These are phyloP conservation scores for Drosophila multiciliata DNA, from an alignment of 2,888 invertebrate species.

Conservation along the genomic window DNA sequence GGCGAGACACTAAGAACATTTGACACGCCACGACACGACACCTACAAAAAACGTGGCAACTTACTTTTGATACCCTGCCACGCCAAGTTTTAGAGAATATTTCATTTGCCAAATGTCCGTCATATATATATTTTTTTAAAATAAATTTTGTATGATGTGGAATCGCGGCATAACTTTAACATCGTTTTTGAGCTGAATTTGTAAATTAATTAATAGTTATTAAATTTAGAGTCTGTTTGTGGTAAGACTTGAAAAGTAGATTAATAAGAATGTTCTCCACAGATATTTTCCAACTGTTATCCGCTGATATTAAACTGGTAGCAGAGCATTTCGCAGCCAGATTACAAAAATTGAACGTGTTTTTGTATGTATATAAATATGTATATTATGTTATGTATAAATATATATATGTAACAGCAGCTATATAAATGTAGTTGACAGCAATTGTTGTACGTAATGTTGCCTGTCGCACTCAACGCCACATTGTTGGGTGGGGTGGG, in stretches of 20 bases:
- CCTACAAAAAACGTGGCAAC: slow-evolving; percentile 33
- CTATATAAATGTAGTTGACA: slow-evolving; percentile 31
- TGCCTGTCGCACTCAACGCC: slow-evolving; percentile 48
- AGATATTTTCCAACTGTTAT: not conserved
- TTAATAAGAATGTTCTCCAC: not conserved
- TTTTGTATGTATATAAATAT: not conserved
- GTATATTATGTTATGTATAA: too few relatives aligned
- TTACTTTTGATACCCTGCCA: not conserved
- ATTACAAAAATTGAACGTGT: not conserved
- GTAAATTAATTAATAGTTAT: not conserved
- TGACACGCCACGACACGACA: slow-evolving; percentile 59
- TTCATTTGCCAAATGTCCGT: not conserved
- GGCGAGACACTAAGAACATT: slow-evolving; percentile 62
- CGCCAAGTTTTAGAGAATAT: not conserved
- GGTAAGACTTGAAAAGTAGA: not conserved
- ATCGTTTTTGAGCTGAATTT: not conserved
- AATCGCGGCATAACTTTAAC: not conserved
- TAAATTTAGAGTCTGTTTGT: not conserved
- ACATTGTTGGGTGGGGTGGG: slow-evolving; percentile 24
- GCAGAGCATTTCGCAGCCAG: not conserved
- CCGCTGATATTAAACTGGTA: not conserved
- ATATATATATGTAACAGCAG: not conserved
- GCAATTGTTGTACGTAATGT: slow-evolving; percentile 39
- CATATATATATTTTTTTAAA: too few relatives aligned
- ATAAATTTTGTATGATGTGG: not conserved